Base-by-base conservation (phyloP, 2,888 invertebrate species). In the Rhagonycha lutea region DNA sequence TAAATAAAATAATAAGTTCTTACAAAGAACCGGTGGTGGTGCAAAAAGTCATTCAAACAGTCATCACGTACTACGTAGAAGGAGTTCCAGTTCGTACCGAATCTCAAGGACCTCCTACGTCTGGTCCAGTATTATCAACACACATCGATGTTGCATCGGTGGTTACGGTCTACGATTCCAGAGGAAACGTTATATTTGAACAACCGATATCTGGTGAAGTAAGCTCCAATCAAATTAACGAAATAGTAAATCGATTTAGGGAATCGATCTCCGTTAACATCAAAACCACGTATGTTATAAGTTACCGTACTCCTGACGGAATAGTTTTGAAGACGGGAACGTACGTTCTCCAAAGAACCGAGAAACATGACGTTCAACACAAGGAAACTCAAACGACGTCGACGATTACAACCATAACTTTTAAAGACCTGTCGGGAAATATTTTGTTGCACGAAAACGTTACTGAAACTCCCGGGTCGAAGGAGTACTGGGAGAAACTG, bases 401-500 rank as follows among this genome's bases (percentile, higher is more conserved):
- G 18, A 76, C 67, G 14, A 61, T 29, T 10, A 75, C 74, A 5
- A 70, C 47, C 14, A 24, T 74, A n/a, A 74, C 69, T 14, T 65
- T 70, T 8, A 65, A 68, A 23, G 74, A 70, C 14, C 10, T 60
- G 3, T 14, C 67, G 9, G 70, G 74, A 26, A 70, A 70, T 8
- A 14, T 23, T 5, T 47, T 70, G n/a, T 12, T 65, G 47, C 32
- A 70, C 10, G 61, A 70, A n/a, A 70, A 28, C 18, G 63, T 70
- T 4, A 70, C 65, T 0, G 67, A 74, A 61, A 23, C 62, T 14
- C 70, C 70, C 11, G 70, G 23, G 12, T 70, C 74, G 5, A 23
- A 62, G 26, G 73, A 61, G 11, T 73, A 69, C 23, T 73, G 73
- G 73, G 69, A 73, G 12, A 28, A 69, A 14, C 10, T 73, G 7